Percentiles rank a stretch among this genome's conserved stretches.
phyloP scores from a whole-genome alignment of 2,888 invertebrate species.

The Drosophila histrio region DNA sequence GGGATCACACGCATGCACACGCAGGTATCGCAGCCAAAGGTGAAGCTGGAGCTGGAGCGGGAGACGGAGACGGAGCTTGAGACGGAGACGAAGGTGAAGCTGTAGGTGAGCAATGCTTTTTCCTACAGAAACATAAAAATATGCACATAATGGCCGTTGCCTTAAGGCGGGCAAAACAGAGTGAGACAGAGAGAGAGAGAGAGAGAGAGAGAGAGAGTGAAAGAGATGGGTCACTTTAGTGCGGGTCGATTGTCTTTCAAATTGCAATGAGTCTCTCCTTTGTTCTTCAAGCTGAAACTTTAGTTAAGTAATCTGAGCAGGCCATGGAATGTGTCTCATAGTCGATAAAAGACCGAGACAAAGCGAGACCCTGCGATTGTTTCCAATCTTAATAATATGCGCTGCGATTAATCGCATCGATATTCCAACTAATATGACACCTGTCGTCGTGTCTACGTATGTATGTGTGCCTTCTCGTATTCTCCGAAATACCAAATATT shows the following conservation, averaged over 20 bases:
- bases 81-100: not conserved
- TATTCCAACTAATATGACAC: conserved; percentile 21
- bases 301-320: conserved; percentile 10
- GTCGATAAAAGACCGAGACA: not conserved
- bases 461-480: not conserved
- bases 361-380: not conserved
- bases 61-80: not conserved
- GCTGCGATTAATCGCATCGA: conserved; percentile 29
- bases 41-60: not conserved
- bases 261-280: conserved; percentile 11
- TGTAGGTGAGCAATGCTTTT: conserved; percentile 2
- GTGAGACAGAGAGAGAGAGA: not conserved
- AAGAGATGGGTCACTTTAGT: conserved; percentile 3
- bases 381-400: conserved; percentile 21
- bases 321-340: not conserved
- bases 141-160: conserved; percentile 68
- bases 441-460: not conserved
- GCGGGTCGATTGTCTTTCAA: conserved; percentile 33
- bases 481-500: not conserved
- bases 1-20: conserved; percentile 64
- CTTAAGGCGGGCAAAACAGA: conserved; percentile 3
- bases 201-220: not conserved
- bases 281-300: not conserved
- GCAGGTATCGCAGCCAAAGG: conserved; percentile 37
- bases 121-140: conserved; percentile 54